Evolutionary conservation across 2,888 invertebrate species (phyloP).

Genomic region (Hirtodrosophila cameraria): DNA sequence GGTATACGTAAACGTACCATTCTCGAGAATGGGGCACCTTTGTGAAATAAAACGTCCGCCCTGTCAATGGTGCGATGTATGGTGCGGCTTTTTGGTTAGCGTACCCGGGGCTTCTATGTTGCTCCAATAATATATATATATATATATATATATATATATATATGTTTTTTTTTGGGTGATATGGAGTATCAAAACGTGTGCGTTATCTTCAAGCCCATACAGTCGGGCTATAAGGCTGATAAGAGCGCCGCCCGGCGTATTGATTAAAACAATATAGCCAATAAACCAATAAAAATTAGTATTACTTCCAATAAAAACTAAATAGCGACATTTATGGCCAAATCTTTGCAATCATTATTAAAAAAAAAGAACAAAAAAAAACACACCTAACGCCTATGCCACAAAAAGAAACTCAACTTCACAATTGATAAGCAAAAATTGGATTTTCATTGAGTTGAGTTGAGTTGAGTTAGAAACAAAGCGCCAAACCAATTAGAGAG

Average conservation of each 20-base stretch:
- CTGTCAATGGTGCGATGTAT: constrained; percentile 34
- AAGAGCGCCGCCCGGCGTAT: constrained; percentile 52
- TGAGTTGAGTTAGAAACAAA: constrained; percentile 18
- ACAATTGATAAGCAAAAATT: constrained; percentile 22
- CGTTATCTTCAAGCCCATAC: constrained; percentile 55
- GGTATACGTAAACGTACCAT: neutral
- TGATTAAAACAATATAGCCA: constrained; percentile 78
- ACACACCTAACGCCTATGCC: neutral
- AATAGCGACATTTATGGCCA: constrained; percentile 81
- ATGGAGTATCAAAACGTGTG: constrained; percentile 40
- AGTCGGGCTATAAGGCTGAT: constrained; percentile 47
- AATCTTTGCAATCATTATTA: constrained; percentile 80
- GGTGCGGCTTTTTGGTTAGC: neutral
- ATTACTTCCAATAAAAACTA: constrained; percentile 82
- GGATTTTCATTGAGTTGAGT: constrained; percentile 9
- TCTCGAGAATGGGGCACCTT: constrained; percentile 38
- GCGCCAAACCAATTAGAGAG: constrained; percentile 12
- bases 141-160: constrained; percentile 1
- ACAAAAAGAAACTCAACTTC: constrained; percentile 20
- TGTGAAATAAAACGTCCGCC: constrained; percentile 46
- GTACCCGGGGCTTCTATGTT: constrained; percentile 30
- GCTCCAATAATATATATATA: constrained; percentile 60
- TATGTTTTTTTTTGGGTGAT: constrained; percentile 32
- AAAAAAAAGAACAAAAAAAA: constrained; percentile 25
- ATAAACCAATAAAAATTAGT: constrained; percentile 81